Base-by-base conservation (phyloP, 1,140 invertebrate genomes). In the Zelostemma sp. region DNA sequence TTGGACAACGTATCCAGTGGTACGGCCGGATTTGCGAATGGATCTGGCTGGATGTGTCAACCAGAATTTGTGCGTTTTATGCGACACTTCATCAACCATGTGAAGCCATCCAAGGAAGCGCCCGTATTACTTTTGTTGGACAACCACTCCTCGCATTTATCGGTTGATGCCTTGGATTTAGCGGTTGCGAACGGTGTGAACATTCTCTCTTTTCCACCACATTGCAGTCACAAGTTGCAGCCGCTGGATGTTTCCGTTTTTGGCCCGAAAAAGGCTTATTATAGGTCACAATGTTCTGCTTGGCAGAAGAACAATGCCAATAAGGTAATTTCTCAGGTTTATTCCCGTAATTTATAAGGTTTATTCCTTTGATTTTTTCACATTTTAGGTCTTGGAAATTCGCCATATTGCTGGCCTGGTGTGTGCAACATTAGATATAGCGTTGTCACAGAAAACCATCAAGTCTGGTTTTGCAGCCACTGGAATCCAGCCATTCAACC, bases 41-140 rank as follows among this genome's bases (percentile, higher is more conserved):
- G 64, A n/a, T n/a, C n/a, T 9, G 77, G 78, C 8, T 83, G 77
- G 78, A 81, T 83, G 49, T 35, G 8, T 64, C 75, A 57, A 51
- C 64, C 12, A 61, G 77, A 15, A 47, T 80, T 12, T 85, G 85
- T 65, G 66, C 60, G 3, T 62, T 72, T 1, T n/a, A 51, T 51
- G 49, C 0, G 16, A 25, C 31, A 51, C 53, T 86, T 80, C 79
- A 68, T 86, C 12, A n/a, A 66, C 75, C 51, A 69, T 77, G 48
- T 85, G 85, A 53, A 56, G 80, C 6, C 31, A 57, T 17, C 31
- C 49, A 14, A 48, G 51, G 1, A 70, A 71, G 43, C 55, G 74
- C 17, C 41, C 64, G 15, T 81, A 45, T 33, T 85, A 6, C 50
- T 78, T n/a, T 46, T 78, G 28, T 25, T 74, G 25, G 78, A 78